Evolutionary conservation across 2,888 invertebrate species (phyloP), one percentile per base, ranked within the genome.

Genomic region (Chironomus riparius): DNA sequence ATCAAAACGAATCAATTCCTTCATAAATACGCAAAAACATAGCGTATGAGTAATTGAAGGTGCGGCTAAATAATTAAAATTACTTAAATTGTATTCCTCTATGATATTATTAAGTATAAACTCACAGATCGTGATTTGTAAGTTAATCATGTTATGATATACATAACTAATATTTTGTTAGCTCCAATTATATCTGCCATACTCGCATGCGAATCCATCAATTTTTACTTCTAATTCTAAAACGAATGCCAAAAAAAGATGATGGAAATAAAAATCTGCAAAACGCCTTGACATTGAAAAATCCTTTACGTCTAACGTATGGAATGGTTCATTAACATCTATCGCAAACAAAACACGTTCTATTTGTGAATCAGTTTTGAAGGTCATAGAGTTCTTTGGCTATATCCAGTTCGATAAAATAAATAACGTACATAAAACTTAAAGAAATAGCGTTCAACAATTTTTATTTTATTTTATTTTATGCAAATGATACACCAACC

Each of bases 301-400:
- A 48, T 48, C 71, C 71, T 71, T 71, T 71, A 48, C 12, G 21
- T 70, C 70, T 70, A 70, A 70, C 70, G 70, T 48, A 47, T 56
- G 4, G 71, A 71, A 48, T 71, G 50, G 71, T 71, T 71, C 71
- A 71, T 71, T 71, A 71, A 71, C 71, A 71, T 50, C 50, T 13
- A 47, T 28, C 15, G n/a, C 68, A 38, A 68, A 71, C 71, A 71
- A 38, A 68, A 71, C 71, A 71, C 21, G 71, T 71, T 71, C 71
- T 71, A 71, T 71, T 71, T 71, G 71, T 50, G 71, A 48, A 71
- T 48, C 56, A 38, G n/a, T 71, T 15, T 71, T 71, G 56, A 71
- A 71, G 71, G 71, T 71, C 56, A 50, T n/a, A 65, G 56, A 50
- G 50, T 71, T 71, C 71, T 71, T 50, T 71, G 71, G 56, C 71